Base-by-base conservation (phyloP, 1,140 invertebrate genomes). In the Lasaia peninsularis region DNA sequence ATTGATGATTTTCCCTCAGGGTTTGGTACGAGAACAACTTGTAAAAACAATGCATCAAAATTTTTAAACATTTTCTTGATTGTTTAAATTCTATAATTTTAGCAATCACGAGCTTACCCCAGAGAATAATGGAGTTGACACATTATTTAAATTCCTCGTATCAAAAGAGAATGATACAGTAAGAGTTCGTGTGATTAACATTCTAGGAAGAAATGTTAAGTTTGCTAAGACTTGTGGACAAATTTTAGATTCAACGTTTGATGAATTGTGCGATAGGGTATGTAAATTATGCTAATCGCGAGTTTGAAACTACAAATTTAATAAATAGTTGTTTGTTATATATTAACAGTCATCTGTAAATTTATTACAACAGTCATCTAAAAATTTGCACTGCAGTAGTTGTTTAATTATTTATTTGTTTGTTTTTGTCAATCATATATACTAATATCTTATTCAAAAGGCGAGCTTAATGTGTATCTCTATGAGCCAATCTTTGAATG, bases 181-280 rank as follows among this genome's bases (percentile, higher is more conserved):
- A 2, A 90, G 97, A 71, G 91, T 96, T 11, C 93, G 93, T 78
- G 96, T 92, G 2, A 92, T 99, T 49, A 95, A 91, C 64, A 97
- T 98, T 75, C 92, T 94, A 76, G 97, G 97, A 20, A 90, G 98
- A 65, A 94, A 98, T 90, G 93, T 99, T 0, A 92, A 90, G 2
- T 97, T 99, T 78, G 89, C 92, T 7, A 97, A 94, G 90, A 96
- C 97, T 11, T 99, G 98, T 90, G 98, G 98, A 0, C 92, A 95
- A 84, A 92, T 99, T 34, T 90, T 98, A 55, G 96, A 99, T 89
- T 94, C 95, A 20, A 94, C 92, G 1, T 99, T 99, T 91, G 89
- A 93, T 3, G 97, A 98, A 89, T 90, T 99, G 52, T 99, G 98
- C 90, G 92, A 95, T 78, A 91, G 96, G 78, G 96, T 98, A 91